A percentile compares a stretch with the other conserved stretches of the same genome.
Evolutionary conservation across 2,888 invertebrate species (phyloP).

Genomic region (Octodonta nipae): DNA sequence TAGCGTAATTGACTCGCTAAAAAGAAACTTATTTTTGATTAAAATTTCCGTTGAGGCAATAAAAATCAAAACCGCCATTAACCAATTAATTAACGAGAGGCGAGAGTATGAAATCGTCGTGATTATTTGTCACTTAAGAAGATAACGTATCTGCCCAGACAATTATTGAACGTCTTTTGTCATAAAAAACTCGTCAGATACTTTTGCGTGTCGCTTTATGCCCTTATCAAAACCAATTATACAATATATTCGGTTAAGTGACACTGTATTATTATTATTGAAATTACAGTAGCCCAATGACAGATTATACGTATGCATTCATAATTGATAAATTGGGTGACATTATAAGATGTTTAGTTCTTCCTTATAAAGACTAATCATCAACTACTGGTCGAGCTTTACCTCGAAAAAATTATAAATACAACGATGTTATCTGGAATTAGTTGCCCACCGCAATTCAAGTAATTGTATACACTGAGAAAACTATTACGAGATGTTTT

Average conservation of each 20-base stretch:
- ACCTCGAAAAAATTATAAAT: too few species aligned
- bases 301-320: constrained; percentile 29
- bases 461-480: too few species aligned
- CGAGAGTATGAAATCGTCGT: constrained; percentile 28
- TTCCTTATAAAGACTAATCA: constrained; percentile 11
- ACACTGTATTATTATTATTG: constrained; percentile 35
- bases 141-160: constrained; percentile 28
- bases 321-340: constrained; percentile 37
- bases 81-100: constrained; percentile 33
- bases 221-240: constrained; percentile 38
- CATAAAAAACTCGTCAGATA: constrained; percentile 10
- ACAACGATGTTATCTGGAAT: too few species aligned
- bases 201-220: constrained; percentile 23
- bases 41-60: constrained; percentile 28
- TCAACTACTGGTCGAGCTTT: too few species aligned
- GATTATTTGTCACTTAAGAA: constrained; percentile 38
- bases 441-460: neutral
- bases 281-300: constrained; percentile 33
- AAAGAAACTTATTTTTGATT: constrained; percentile 22
- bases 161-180: constrained; percentile 7
- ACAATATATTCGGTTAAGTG: constrained; percentile 36
- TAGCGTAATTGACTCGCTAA: constrained; percentile 16
- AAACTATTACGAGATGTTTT: too few species aligned
- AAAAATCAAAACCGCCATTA: constrained; percentile 34
- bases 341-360: constrained; percentile 19